Percentiles rank a stretch among this genome's conserved stretches.
These are phyloP conservation scores for Drosophila sturtevanti DNA, from an alignment of 1,140 invertebrate species.

Conservation along the genomic window DNA sequence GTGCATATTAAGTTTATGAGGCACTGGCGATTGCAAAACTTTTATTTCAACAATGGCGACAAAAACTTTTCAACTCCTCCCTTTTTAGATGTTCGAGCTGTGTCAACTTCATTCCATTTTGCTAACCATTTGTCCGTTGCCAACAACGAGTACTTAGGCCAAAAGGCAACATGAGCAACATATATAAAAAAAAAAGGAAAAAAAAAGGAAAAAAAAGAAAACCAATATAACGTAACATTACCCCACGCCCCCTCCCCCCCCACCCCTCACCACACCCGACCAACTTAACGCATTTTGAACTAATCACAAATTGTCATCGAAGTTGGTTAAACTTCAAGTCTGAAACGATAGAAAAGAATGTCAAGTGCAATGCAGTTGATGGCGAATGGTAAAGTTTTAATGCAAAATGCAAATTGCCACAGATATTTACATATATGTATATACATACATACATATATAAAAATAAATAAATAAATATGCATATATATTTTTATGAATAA, in stretches of 20 bases:
- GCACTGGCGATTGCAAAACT: slow-evolving; percentile 76
- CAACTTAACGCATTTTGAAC: slow-evolving; percentile 8
- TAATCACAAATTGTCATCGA: slow-evolving; percentile 15
- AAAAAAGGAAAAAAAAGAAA: no score
- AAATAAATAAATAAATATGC: no score
- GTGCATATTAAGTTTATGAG: slow-evolving; percentile 70
- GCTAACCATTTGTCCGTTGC: slow-evolving; percentile 9
- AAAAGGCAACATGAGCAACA: slow-evolving; percentile 36
- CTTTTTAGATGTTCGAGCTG: slow-evolving; percentile 1
- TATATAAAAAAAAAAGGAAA: slow-evolving; percentile 1
- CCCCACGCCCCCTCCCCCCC: no score
- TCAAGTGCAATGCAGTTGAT: neutral
- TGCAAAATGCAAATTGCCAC: neutral
- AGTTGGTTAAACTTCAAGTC: neutral
- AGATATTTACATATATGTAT: neutral
- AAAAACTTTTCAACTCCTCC: slow-evolving; percentile 66
- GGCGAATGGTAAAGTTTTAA: neutral
- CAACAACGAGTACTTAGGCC: slow-evolving; percentile 11
- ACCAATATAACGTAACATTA: slow-evolving; percentile 1
- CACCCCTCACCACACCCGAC: no score
- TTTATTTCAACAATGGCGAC: slow-evolving; percentile 70
- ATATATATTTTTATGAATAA: no score
- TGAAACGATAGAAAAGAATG: neutral
- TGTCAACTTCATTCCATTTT: neutral
- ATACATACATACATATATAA: neutral